phyloP scores from a whole-genome alignment of 2,113 vertebrate genomes.

The Chaetura pelagica region DNA sequence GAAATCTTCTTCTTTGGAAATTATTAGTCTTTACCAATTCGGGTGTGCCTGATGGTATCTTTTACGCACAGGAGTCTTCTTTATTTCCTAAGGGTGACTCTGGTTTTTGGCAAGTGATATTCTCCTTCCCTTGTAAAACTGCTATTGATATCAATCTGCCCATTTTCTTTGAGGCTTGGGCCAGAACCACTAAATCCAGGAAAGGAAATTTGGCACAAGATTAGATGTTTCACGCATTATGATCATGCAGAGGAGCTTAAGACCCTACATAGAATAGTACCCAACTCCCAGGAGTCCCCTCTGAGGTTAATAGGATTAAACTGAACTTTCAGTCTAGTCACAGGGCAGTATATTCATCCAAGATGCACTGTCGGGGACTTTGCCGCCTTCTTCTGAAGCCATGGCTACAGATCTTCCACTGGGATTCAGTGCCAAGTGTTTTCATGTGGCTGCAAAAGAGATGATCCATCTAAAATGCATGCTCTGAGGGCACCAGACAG shows the following conservation, averaged over 20 bases:
- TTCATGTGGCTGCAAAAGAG: neutral
- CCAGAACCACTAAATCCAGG: neutral
- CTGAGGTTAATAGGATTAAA: neutral
- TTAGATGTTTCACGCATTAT: neutral
- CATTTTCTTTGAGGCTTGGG: neutral
- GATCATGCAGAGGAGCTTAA: neutral
- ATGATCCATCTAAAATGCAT: fast-evolving
- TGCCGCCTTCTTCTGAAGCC: neutral
- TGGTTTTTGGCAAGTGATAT: neutral
- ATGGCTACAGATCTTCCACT: neutral
- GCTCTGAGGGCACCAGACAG: neutral
- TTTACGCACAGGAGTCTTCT: neutral
- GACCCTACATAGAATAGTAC: neutral
- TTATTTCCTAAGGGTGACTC: neutral
- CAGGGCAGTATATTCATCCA: neutral
- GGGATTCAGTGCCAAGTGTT: neutral
- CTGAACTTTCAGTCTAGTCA: neutral
- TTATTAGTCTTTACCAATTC: neutral
- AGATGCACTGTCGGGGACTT: neutral
- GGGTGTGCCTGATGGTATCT: neutral
- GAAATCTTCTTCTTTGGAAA: neutral
- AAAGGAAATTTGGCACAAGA: neutral
- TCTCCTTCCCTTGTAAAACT: neutral
- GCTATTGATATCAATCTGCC: neutral
- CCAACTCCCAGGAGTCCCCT: neutral